phyloP scores from a whole-genome alignment of 2,113 vertebrate genomes.

The Eleginops maclovinus region DNA sequence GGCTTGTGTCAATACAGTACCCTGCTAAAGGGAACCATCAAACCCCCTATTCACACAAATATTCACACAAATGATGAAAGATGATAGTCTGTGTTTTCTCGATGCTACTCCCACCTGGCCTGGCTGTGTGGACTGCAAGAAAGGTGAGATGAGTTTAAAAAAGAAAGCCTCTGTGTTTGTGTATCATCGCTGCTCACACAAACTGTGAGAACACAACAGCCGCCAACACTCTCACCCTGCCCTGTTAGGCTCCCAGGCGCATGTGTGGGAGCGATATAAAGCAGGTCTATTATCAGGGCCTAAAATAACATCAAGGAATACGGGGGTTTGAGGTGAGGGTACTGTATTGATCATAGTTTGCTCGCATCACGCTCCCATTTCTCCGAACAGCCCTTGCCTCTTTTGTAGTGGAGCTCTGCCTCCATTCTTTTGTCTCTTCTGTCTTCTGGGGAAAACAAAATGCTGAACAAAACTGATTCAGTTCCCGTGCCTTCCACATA shows the following conservation, averaged over 20 bases:
- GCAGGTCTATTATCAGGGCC: conserved; percentile 60
- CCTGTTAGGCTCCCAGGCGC: conserved; percentile 35
- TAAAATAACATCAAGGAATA: conserved; percentile 68
- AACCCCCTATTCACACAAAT: neutral
- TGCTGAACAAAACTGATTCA: conserved; percentile 73
- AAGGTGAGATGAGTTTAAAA: conserved; percentile 29
- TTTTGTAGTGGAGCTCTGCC: conserved; percentile 40
- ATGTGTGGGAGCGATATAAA: conserved; percentile 60
- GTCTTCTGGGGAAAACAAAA: conserved; percentile 62
- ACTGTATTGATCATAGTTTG: conserved; percentile 74
- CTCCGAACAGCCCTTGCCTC: conserved; percentile 55
- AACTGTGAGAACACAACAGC: conserved; percentile 41
- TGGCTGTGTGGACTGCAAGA: conserved; percentile 1
- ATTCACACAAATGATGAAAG: conserved; percentile 19
- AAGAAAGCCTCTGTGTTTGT: conserved; percentile 23
- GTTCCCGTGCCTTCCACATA: conserved; percentile 59
- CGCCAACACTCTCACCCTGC: conserved; percentile 14
- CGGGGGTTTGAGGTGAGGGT: conserved; percentile 53
- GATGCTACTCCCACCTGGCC: conserved; percentile 23
- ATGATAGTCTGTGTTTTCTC: conserved; percentile 18
- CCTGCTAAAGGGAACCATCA: conserved; percentile 6
- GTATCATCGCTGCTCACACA: conserved; percentile 38
- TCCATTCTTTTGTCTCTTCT: conserved; percentile 45
- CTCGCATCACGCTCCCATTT: conserved; percentile 67
- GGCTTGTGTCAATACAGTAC: conserved; percentile 55